These are phyloP conservation scores for Pao palembangensis DNA, from an alignment of 2,113 vertebrate species.

Conservation along the genomic window DNA sequence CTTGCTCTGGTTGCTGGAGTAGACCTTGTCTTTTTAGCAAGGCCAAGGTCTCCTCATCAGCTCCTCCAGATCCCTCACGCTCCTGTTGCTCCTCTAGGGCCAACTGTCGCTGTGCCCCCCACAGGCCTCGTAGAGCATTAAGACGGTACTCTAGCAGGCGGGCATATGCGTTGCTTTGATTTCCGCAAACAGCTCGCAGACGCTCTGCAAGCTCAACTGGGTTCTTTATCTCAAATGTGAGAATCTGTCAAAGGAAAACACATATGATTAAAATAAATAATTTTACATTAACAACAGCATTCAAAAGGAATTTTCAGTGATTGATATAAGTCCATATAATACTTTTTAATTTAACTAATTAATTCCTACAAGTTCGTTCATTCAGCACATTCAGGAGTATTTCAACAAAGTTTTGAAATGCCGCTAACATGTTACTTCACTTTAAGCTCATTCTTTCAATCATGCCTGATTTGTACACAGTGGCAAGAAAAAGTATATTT, in stretches of 20 bases:
- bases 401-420: no score
- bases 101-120: conserved; percentile 95
- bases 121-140: conserved; percentile 92
- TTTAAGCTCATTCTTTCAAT: no score
- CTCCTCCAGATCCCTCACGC: conserved; percentile 82
- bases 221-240: conserved; percentile 97
- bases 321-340: no score
- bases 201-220: conserved; percentile 89
- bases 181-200: conserved; percentile 91
- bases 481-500: no score
- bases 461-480: no score
- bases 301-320: no score
- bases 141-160: conserved; percentile 94
- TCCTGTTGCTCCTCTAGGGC: conserved; percentile 97
- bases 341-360: no score
- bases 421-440: no score
- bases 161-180: conserved; percentile 97
- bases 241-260: conserved; percentile 75
- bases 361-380: no score
- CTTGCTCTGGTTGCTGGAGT: conserved; percentile 91
- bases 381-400: no score
- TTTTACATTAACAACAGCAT: no score
- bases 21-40: conserved; percentile 94
- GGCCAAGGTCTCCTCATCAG: conserved; percentile 89
- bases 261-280: no score